A percentile compares a stretch with the other conserved stretches of the same genome.
Evolutionary conservation across 1,140 invertebrate species (phyloP).

Genomic region (Calephelis virginiensis): DNA sequence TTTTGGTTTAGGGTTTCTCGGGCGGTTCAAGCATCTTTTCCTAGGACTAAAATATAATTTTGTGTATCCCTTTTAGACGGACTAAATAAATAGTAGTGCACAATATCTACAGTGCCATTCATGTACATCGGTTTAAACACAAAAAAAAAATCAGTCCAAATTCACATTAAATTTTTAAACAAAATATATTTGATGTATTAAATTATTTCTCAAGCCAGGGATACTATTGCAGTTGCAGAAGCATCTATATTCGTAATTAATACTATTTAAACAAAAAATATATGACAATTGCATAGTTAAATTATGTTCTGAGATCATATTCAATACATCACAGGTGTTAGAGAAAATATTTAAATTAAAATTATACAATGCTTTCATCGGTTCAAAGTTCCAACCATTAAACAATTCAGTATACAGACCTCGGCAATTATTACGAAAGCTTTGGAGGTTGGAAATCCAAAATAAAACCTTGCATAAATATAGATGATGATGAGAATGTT

Average conservation of each 20-base stretch:
- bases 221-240: conserved; percentile 42
- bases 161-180: conserved; percentile 35
- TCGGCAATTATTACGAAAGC: conserved; percentile 4
- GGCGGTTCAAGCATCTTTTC: conserved; percentile 17
- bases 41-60: conserved; percentile 51
- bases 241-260: conserved; percentile 44
- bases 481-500: no score
- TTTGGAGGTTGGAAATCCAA: background rate
- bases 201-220: conserved; percentile 68
- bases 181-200: conserved; percentile 64
- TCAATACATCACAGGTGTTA: conserved; percentile 79
- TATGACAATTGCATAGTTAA: conserved; percentile 74
- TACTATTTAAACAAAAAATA: conserved; percentile 67
- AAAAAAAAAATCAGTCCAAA: conserved; percentile 32
- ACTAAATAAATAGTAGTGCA: conserved; percentile 52
- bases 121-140: conserved; percentile 13
- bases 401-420: conserved; percentile 21
- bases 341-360: conserved; percentile 63
- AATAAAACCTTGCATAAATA: no score
- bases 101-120: conserved; percentile 58
- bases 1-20: conserved; percentile 19
- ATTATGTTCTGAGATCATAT: conserved; percentile 79
- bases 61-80: conserved; percentile 47
- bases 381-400: conserved; percentile 19
- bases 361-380: conserved; percentile 34